phyloP scores from a whole-genome alignment of 2,113 vertebrate genomes.

The Suncus etruscus region DNA sequence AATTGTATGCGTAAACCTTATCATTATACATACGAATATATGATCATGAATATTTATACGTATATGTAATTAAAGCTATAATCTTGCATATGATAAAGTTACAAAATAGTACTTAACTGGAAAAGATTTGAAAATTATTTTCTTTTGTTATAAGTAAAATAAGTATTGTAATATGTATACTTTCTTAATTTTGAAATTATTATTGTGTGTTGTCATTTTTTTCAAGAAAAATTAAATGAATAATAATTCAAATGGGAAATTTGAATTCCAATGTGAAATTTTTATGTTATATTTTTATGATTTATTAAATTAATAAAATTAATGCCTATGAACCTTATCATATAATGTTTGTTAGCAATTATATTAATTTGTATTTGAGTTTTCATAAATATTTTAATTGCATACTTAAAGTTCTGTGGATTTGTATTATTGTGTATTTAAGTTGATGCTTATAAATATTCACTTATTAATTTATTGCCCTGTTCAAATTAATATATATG shows the following conservation, averaged over 20 bases:
- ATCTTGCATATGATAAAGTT: background rate
- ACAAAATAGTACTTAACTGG: background rate
- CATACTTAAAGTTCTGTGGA: background rate
- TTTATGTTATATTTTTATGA: slow-evolving; percentile 10
- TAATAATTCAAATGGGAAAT: background rate
- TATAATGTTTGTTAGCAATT: background rate
- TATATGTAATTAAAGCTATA: slow-evolving; percentile 23
- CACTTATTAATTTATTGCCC: background rate
- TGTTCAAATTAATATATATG: background rate
- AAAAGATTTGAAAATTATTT: background rate
- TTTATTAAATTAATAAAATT: background rate
- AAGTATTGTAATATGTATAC: too few species aligned
- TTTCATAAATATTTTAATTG: slow-evolving; percentile 20
- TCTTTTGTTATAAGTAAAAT: too few species aligned
- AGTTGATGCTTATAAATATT: background rate
- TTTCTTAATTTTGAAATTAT: background rate
- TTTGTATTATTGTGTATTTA: background rate
- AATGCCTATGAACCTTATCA: background rate
- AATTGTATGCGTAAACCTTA: background rate
- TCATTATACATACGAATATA: background rate
- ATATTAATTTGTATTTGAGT: background rate
- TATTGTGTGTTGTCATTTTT: background rate
- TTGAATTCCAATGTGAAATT: background rate
- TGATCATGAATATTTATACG: background rate
- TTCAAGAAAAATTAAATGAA: background rate